phyloP scores from a whole-genome alignment of 2,113 vertebrate genomes.

The Pelmatolapia mariae region DNA sequence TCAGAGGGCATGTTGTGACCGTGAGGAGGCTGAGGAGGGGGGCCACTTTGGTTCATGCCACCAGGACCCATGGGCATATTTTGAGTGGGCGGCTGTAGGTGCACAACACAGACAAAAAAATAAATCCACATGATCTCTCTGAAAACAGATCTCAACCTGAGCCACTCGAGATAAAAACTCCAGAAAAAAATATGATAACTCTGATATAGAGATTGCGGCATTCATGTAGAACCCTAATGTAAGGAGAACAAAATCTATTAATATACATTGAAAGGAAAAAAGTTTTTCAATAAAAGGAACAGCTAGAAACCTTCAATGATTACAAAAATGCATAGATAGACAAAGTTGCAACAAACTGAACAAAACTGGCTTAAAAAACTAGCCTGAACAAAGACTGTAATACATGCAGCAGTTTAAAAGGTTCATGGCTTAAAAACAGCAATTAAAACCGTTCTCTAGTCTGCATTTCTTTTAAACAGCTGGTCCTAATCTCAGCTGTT shows the following conservation, averaged over 20 bases:
- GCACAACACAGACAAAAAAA: conserved; percentile 52
- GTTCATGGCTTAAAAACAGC: neutral
- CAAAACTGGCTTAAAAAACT: neutral
- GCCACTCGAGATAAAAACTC: neutral
- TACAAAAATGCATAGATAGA: neutral
- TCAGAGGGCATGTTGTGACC: conserved; percentile 94
- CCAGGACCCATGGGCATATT: conserved; percentile 97
- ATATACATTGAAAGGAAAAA: neutral
- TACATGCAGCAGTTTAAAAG: neutral
- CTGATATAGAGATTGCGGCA: neutral
- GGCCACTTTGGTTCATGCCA: conserved; percentile 91
- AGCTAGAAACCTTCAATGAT: neutral
- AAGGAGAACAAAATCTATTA: neutral
- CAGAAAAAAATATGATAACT: neutral
- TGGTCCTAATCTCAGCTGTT: neutral
- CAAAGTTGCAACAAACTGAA: neutral
- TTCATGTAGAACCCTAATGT: neutral
- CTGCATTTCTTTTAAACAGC: neutral
- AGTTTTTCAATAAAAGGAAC: neutral
- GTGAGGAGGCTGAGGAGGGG: conserved; percentile 88
- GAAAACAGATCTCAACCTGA: neutral
- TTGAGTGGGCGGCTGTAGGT: conserved; percentile 90
- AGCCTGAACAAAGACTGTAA: neutral
- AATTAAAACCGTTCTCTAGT: neutral
- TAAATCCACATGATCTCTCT: conserved; percentile 5